phyloP scores from a whole-genome alignment of 1,140 invertebrate species.

The Chymomyza costata region DNA sequence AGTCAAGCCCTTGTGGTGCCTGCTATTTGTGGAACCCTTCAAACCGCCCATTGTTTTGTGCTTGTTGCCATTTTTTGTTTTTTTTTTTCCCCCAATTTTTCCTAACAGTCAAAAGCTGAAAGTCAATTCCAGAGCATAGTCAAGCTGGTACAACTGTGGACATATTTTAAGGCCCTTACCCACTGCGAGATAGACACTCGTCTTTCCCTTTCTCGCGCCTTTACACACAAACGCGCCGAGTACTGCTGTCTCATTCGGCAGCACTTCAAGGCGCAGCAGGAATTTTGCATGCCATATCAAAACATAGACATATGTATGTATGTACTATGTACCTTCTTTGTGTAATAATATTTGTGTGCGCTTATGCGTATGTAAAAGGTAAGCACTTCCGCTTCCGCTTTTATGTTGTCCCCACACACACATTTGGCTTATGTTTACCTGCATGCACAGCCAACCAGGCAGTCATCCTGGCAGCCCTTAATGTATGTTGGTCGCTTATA shows the following conservation, averaged over 20 bases:
- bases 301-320: constrained; percentile 19
- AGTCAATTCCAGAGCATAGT: constrained; percentile 51
- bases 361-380: constrained; percentile 39
- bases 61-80: too few species aligned
- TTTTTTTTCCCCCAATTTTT: too few species aligned
- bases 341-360: constrained; percentile 13
- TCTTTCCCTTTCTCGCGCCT: neutral
- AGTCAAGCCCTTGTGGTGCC: too few species aligned
- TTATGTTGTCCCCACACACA: constrained; percentile 41
- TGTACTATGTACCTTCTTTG: constrained; percentile 5
- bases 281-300: constrained; percentile 40
- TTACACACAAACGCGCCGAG: too few species aligned
- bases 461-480: too few species aligned
- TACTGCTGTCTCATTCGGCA: constrained; percentile 5
- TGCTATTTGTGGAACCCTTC: too few species aligned
- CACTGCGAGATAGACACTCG: constrained; percentile 2
- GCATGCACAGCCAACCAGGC: constrained; percentile 33
- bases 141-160: constrained; percentile 55
- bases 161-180: constrained; percentile 52
- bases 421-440: neutral
- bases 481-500: constrained; percentile 27
- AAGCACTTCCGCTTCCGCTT: constrained; percentile 68
- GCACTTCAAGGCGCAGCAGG: constrained; percentile 44
- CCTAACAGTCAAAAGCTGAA: constrained; percentile 64
- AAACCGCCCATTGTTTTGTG: too few species aligned